Conservation (phyloP, 1,140 invertebrate species). For the Brachionus plicatilis region DNA sequence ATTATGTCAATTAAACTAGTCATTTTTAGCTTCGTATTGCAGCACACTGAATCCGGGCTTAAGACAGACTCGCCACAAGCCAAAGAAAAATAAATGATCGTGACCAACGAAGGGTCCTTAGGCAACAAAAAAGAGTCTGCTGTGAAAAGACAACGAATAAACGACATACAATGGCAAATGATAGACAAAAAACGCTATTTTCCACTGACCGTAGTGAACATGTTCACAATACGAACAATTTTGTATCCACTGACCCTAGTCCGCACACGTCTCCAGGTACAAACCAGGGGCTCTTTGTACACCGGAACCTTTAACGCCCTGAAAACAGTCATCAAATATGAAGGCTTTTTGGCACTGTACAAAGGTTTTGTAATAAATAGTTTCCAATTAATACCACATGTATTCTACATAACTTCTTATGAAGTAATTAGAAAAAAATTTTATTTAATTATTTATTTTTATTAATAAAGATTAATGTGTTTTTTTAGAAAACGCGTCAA, state of each 20-base stretch:
- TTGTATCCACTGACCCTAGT: slow-evolving; percentile 93
- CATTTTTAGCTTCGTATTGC: neutral
- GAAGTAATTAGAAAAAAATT: slow-evolving; percentile 65
- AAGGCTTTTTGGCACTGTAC: slow-evolving; percentile 81
- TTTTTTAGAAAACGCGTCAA: neutral
- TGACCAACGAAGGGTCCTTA: neutral
- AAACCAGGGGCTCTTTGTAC: slow-evolving; percentile 61
- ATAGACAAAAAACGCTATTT: slow-evolving; percentile 89
- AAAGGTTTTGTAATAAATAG: slow-evolving; percentile 90
- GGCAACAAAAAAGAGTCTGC: neutral
- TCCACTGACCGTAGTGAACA: slow-evolving; percentile 80
- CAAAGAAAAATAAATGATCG: neutral
- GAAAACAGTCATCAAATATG: slow-evolving; percentile 75
- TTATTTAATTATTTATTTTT: slow-evolving; percentile 28
- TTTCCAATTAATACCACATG: slow-evolving; percentile 69
- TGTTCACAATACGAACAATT: slow-evolving; percentile 76
- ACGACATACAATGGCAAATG: slow-evolving; percentile 93
- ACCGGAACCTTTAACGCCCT: slow-evolving; percentile 81
- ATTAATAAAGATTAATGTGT: neutral
- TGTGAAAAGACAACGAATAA: neutral
- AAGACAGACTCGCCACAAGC: neutral
- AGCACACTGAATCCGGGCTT: neutral
- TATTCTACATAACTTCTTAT: slow-evolving; percentile 90
- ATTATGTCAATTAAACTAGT: neutral
- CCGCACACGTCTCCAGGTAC: slow-evolving; percentile 82